Evolutionary conservation across 1,140 invertebrate species (phyloP), one percentile per base, ranked within the genome.

Genomic region (Pissodes strobi): DNA sequence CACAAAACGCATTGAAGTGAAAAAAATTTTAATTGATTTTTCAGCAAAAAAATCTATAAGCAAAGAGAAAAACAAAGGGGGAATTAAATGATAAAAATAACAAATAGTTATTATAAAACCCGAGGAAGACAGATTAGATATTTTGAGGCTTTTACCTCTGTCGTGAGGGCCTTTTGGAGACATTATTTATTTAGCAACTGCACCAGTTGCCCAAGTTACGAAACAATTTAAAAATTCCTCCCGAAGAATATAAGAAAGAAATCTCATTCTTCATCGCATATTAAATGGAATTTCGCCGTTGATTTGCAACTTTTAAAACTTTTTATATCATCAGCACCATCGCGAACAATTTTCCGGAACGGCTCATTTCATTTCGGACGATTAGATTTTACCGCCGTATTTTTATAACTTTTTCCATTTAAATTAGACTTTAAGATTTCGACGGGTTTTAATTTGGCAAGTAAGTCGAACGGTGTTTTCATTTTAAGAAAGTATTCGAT

Each of bases 401-500:
- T 61, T 61, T 51, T 61, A 22, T 61, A 61, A 61, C 58, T 61
- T 61, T 61, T 61, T 61, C 58, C 58, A 61, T 61, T 61, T 61
- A 61, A 61, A 61, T 61, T 61, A 61, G 58, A 61, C 58, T 61
- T 61, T 61, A 38, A 57, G 27, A 48, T 48, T 22, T 39, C 19
- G 23, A 43, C 46, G 58, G 58, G 27, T 52, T 52, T 61, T 51
- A 49, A 61, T 61, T 61, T 37, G 43, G 18, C 17, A 38, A 48
- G 43, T 25, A 59, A 48, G 57, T 59, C 57, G 57, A 59, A 59
- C 57, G 38, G 43, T 59, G 57, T 48, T 59, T 59, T 27, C 58
- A 49, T 61, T 61, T 61, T 51, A 51, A 52, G 48, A 61, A 41
- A 49, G 34, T 52, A 61, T 61, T 30, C 27, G 58, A 61, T 61